Conservation (phyloP, 2,888 invertebrate genomes). For the Drosophila meridiana region DNA sequence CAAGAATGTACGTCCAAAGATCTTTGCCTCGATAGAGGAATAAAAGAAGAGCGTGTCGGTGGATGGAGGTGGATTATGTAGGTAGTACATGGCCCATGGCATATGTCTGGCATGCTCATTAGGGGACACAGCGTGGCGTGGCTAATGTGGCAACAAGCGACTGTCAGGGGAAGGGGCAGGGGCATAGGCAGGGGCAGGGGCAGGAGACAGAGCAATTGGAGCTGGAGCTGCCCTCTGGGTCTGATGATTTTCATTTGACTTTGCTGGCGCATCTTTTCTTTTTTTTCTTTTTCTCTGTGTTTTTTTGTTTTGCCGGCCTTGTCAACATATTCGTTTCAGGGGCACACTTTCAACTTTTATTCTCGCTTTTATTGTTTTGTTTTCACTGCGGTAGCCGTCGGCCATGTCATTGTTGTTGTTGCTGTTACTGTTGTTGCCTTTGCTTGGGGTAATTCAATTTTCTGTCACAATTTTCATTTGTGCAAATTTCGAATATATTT, state of each 20-base stretch:
- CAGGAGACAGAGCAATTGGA: conserved; percentile 4
- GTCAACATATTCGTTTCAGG: conserved; percentile 41
- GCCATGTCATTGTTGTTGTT: conserved; percentile 34
- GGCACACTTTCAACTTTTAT: conserved; percentile 66
- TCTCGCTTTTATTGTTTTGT: conserved; percentile 69
- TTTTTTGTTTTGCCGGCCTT: conserved; percentile 33
- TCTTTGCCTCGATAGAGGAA: conserved; percentile 54
- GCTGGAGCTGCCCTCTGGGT: conserved; percentile 51
- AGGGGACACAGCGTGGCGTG: conserved; percentile 77
- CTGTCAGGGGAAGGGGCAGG: neutral
- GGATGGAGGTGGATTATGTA: conserved; percentile 36
- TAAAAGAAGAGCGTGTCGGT: conserved; percentile 1
- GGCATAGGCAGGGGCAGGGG: neutral
- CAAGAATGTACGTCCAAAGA: conserved; percentile 63
- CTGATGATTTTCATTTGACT: conserved; percentile 75
- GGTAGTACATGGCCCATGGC: conserved; percentile 68
- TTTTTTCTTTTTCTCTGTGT: neutral
- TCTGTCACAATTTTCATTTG: conserved; percentile 77
- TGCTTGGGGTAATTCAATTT: conserved; percentile 72
- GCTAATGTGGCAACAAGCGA: conserved; percentile 76
- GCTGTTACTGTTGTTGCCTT: conserved; percentile 23
- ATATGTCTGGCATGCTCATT: conserved; percentile 78
- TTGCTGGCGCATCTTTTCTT: conserved; percentile 50
- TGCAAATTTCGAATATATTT: conserved; percentile 67
- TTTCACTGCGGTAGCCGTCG: conserved; percentile 67